A percentile compares a stretch with the other conserved stretches of the same genome.
These are phyloP conservation scores for Sebastiscus tertius DNA, from an alignment of 2,797 vertebrate species.

Conservation along the genomic window DNA sequence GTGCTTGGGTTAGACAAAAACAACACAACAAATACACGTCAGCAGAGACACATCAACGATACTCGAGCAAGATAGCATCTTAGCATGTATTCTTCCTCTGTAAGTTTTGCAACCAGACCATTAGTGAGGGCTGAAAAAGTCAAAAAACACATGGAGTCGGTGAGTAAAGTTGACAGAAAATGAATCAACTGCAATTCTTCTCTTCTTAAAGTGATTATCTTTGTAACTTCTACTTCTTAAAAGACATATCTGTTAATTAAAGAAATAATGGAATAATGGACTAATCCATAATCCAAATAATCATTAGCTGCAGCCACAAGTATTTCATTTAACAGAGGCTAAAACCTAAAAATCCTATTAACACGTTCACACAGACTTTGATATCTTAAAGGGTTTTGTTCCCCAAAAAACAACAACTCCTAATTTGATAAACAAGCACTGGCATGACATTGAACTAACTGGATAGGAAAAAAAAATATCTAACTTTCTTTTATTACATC, in stretches of 20 bases:
- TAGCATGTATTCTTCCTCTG: too few relatives aligned
- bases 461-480: neutral
- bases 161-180: too few relatives aligned
- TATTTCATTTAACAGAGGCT: neutral
- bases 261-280: neutral
- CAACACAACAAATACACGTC: too few relatives aligned
- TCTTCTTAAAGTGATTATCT: neutral
- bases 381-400: neutral
- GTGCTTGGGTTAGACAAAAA: too few relatives aligned
- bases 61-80: too few relatives aligned
- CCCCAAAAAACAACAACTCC: neutral
- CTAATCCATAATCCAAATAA: neutral
- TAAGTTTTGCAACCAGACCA: neutral
- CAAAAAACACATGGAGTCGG: too few relatives aligned
- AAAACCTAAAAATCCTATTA: neutral
- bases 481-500: neutral
- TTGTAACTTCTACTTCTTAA: neutral
- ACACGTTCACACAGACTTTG: neutral
- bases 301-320: neutral
- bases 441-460: neutral
- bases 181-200: neutral
- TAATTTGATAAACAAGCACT: too few relatives aligned
- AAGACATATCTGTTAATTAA: neutral
- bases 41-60: too few relatives aligned
- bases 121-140: neutral